These are phyloP conservation scores for Aricia agestis DNA, from an alignment of 1,140 invertebrate genomes.

Conservation along the genomic window DNA sequence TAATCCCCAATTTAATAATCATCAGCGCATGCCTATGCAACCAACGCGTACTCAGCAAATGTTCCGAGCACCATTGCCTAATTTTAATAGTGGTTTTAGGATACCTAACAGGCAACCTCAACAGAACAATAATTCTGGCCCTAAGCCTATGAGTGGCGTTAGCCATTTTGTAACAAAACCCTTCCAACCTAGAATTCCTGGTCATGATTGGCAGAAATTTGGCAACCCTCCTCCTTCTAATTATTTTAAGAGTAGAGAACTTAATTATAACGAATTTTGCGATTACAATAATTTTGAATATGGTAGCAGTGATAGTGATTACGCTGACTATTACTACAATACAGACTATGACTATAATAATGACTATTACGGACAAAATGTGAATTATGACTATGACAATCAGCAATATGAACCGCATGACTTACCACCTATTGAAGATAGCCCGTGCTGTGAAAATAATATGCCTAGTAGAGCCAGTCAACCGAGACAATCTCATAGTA, in stretches of 20 bases:
- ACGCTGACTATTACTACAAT: conserved; percentile 16
- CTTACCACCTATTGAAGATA: not conserved
- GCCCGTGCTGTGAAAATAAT: not conserved
- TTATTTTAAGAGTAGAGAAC: conserved; percentile 29
- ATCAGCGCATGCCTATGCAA: conserved; percentile 16
- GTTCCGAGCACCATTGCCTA: conserved; percentile 30
- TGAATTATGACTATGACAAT: conserved; percentile 18
- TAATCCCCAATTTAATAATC: conserved; percentile 13
- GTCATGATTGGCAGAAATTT: conserved; percentile 28
- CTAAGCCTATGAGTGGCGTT: conserved; percentile 33
- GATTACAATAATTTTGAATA: conserved; percentile 22
- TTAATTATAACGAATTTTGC: conserved; percentile 26
- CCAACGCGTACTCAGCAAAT: conserved; percentile 31
- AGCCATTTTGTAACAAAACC: conserved; percentile 28
- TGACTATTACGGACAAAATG: conserved; percentile 12
- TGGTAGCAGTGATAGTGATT: conserved; percentile 15
- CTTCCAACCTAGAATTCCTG: conserved; percentile 22
- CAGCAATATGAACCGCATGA: not conserved
- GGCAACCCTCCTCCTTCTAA: conserved; percentile 34
- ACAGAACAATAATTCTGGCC: conserved; percentile 15
- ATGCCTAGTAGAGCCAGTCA: not conserved
- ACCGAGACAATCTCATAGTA: not conserved
- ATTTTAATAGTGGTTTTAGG: conserved; percentile 32
- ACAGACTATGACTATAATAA: not conserved
- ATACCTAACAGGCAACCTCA: conserved; percentile 20